These are phyloP conservation scores for Epizoanthus scotinus DNA, from an alignment of 92 coral and sea anemone genomes.

Conservation along the genomic window DNA sequence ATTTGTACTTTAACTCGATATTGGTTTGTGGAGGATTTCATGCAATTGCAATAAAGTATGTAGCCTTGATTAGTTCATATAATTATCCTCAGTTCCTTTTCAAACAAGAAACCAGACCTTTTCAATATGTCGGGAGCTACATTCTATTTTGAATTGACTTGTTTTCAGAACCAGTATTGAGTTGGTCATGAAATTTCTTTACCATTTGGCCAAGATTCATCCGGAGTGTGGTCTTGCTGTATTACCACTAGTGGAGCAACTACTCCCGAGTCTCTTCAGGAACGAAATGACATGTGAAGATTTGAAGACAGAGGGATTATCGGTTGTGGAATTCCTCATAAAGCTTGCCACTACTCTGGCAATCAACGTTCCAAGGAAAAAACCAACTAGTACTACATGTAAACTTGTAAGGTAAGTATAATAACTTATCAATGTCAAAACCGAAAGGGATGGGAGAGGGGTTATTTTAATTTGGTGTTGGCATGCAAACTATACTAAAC, in stretches of 20 bases:
- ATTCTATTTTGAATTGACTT: too few species aligned
- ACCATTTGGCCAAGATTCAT: not conserved
- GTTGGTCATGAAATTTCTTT: not conserved
- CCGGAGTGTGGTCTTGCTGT: constrained; percentile 11
- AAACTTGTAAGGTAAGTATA: constrained; percentile 2
- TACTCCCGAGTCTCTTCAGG: not conserved
- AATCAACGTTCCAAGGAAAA: constrained; percentile 49
- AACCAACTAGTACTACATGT: not conserved
- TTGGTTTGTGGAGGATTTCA: too few species aligned
- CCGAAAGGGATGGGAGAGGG: too few species aligned
- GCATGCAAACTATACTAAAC: too few species aligned
- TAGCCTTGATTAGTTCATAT: too few species aligned
- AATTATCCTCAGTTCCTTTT: too few species aligned
- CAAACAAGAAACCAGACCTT: too few species aligned
- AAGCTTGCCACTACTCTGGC: constrained; percentile 46
- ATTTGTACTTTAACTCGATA: too few species aligned
- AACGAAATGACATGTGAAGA: not conserved
- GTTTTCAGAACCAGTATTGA: not conserved
- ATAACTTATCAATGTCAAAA: too few species aligned
- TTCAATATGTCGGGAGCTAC: too few species aligned
- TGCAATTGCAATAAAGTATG: too few species aligned
- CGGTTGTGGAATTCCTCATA: constrained; percentile 41
- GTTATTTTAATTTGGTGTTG: too few species aligned
- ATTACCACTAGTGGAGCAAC: not conserved
- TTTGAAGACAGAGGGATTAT: constrained; percentile 13